Evolutionary conservation across 2,888 invertebrate genomes (phyloP), one percentile per base, ranked within the genome.

Genomic region (Drosophila macrothrix): DNA sequence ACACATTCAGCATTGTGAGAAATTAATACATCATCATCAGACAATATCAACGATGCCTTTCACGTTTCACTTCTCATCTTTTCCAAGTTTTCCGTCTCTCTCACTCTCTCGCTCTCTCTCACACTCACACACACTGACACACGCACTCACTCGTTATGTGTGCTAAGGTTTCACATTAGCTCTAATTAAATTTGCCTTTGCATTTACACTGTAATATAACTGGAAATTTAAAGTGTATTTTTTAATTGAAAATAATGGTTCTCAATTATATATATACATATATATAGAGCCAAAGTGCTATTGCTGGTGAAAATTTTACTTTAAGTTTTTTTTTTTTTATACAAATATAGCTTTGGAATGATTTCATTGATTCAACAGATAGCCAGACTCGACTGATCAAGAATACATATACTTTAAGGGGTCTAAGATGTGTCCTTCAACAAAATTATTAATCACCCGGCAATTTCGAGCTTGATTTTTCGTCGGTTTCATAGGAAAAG

Each of bases 1-100:
- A 67, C 79, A 56, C 56, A 29, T 56, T 39, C 39, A 77, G 76
- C 61, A 74, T 68, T 86, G 82, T 89, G 88, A 84, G 88, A 85
- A 85, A 85, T 85, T 73, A 89, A 85, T 89, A 85, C 90, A 87
- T 87, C 90, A 68, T 69, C 68, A 69, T 86, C 80, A 76, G 68
- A 69, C 60, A 76, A 76, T 22, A 73, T 73, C 76, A 79, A 73
- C 83, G 68, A 50, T 71, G 67, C 73, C 78, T 80, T 79, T 80
- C 80, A 70, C 70, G 53, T 55, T 65, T 56, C 56, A 25, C 46
- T 19, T 29, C 56, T 25, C 55, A 22, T 50, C 28, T 28, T 29
- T 65, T 67, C 64, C 69, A 35, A 5, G 29, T 33, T n/a, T 12
- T 31, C n/a, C 54, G 35, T 59, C 39, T 53, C 31, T 33, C 28